These are phyloP conservation scores for Malacoraja senta DNA, from an alignment of 2,797 vertebrate species.

Conservation along the genomic window DNA sequence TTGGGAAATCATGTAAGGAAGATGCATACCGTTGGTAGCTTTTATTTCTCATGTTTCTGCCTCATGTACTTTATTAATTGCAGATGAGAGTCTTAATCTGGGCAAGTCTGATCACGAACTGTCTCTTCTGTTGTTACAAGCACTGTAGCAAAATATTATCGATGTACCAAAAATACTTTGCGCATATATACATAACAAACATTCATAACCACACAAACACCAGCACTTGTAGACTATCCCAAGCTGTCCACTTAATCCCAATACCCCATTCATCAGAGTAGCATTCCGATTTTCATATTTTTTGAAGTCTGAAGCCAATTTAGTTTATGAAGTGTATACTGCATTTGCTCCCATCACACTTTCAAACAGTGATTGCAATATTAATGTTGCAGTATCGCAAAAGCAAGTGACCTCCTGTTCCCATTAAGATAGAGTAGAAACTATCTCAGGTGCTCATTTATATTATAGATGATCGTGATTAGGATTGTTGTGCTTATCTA, in stretches of 20 bases:
- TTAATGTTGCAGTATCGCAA: neutral
- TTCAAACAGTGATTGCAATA: neutral
- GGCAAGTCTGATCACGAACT: slow-evolving; percentile 26
- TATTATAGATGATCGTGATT: no score
- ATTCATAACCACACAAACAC: neutral
- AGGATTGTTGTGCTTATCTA: no score
- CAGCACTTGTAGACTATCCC: neutral
- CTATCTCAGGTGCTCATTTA: no score
- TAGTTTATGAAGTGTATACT: neutral
- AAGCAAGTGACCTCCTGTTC: no score
- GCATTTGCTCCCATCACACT: neutral
- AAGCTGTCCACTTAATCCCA: no score
- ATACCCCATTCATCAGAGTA: no score
- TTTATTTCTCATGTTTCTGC: neutral
- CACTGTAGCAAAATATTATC: slow-evolving; percentile 33
- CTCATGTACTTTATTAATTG: neutral
- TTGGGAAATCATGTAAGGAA: neutral
- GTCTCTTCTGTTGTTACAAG: slow-evolving; percentile 6
- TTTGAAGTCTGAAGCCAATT: neutral
- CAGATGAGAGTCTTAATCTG: slow-evolving; percentile 22
- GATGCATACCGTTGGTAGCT: neutral
- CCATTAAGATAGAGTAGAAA: no score
- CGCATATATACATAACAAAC: slow-evolving; percentile 1
- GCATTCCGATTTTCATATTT: no score
- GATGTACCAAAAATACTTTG: slow-evolving; percentile 25